These are phyloP conservation scores for Steromphala cineraria DNA, from an alignment of 2,888 invertebrate species.

Conservation along the genomic window DNA sequence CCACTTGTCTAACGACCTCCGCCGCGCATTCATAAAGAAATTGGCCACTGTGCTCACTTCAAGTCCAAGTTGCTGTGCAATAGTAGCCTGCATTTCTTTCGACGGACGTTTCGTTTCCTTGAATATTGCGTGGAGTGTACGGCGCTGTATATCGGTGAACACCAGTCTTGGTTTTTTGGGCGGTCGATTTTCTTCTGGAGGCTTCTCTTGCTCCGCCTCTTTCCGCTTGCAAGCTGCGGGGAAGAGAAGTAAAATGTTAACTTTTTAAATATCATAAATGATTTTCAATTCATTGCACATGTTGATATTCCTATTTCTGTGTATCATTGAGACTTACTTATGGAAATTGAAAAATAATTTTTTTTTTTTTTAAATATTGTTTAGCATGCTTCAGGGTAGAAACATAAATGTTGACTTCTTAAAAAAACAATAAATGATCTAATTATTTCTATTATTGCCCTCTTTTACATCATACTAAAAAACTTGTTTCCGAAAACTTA, in stretches of 20 bases:
- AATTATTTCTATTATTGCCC: too few species aligned
- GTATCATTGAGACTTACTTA: too few species aligned
- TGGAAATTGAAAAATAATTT: too few species aligned
- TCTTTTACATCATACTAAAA: too few species aligned
- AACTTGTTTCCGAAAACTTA: too few species aligned
- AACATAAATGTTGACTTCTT: too few species aligned
- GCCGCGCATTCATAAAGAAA: conserved; percentile 99
- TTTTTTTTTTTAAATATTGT: too few species aligned
- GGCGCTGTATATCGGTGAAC: conserved; percentile 99
- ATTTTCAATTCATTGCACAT: too few species aligned
- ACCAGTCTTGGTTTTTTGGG: conserved; percentile 99
- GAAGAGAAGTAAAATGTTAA: background rate
- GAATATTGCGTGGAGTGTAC: conserved; percentile 99
- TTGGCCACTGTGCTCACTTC: conserved; percentile 99
- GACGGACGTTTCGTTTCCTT: conserved; percentile 99
- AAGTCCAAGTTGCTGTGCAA: conserved; percentile 95
- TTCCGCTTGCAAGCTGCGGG: conserved; percentile 85
- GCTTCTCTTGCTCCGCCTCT: conserved; percentile 65
- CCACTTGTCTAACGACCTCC: conserved; percentile 94
- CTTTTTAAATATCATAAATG: too few species aligned
- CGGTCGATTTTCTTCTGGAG: conserved; percentile 77
- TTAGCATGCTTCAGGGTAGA: too few species aligned
- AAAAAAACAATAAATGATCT: too few species aligned
- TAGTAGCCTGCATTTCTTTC: conserved; percentile 99
- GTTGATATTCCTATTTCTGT: too few species aligned